A percentile compares a stretch with the other conserved stretches of the same genome.
Evolutionary conservation across 2,888 invertebrate genomes (phyloP).

Genomic region (Leucophenga maculata): DNA sequence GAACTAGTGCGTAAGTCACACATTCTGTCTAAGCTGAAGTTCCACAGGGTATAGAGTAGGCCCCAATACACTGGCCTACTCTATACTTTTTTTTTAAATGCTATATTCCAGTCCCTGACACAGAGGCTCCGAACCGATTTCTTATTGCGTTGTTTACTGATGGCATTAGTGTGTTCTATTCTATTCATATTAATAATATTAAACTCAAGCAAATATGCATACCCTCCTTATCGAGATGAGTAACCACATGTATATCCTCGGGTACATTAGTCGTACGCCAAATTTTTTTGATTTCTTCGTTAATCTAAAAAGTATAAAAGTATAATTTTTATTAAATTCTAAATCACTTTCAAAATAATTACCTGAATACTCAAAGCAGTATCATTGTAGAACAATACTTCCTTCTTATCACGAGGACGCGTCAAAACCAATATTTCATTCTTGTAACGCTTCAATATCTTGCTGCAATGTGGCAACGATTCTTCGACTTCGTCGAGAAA

Average conservation of each 20-base stretch:
- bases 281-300: slow-evolving; percentile 80
- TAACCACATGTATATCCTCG: slow-evolving; percentile 97
- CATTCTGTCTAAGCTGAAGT: too few relatives aligned
- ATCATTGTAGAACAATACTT: slow-evolving; percentile 93
- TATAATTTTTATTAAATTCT: background rate
- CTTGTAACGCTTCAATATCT: slow-evolving; percentile 80
- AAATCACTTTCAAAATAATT: background rate
- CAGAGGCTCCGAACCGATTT: too few relatives aligned
- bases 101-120: too few relatives aligned
- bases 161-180: too few relatives aligned
- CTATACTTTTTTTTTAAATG: too few relatives aligned
- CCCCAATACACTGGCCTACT: too few relatives aligned
- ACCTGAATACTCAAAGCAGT: background rate
- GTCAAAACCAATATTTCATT: slow-evolving; percentile 85
- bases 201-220: slow-evolving; percentile 68
- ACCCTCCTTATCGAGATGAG: slow-evolving; percentile 94
- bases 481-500: slow-evolving; percentile 93
- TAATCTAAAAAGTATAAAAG: background rate
- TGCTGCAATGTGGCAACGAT: slow-evolving; percentile 91
- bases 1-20: too few relatives aligned
- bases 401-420: slow-evolving; percentile 91
- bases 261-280: slow-evolving; percentile 94
- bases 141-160: too few relatives aligned
- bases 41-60: too few relatives aligned
- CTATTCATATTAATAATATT: background rate